Conservation (phyloP, 2,113 vertebrate genomes). For the Phodopus roborovskii region DNA sequence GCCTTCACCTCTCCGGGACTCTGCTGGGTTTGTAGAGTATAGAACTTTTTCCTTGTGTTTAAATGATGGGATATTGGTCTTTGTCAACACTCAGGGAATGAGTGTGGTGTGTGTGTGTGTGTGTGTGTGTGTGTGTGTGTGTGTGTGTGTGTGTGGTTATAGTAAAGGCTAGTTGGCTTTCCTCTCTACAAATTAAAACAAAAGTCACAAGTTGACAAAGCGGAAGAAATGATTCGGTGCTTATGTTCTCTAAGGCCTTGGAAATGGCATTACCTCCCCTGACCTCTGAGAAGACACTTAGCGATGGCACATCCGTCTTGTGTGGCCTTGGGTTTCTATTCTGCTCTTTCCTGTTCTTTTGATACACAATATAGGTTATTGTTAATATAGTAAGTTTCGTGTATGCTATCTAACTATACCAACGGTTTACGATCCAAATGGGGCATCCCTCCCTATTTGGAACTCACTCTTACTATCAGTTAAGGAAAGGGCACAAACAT, state of each 20-base stretch:
- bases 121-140: no score
- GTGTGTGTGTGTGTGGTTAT: no score
- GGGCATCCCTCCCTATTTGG: neutral
- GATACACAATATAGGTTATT: neutral
- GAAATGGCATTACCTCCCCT: neutral
- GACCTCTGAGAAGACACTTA: neutral
- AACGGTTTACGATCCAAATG: neutral
- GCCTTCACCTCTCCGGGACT: neutral
- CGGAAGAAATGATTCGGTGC: conserved; percentile 18
- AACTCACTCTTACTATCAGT: neutral
- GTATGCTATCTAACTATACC: neutral
- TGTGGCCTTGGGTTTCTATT: neutral
- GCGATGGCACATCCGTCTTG: neutral
- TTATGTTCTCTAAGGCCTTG: neutral
- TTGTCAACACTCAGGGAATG: neutral
- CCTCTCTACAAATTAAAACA: conserved; percentile 30
- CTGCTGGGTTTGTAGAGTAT: neutral
- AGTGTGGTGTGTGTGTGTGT: no score
- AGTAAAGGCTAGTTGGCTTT: conserved; percentile 46
- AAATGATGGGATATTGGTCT: neutral
- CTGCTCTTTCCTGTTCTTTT: neutral
- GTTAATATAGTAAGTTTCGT: neutral
- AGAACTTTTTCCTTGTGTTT: neutral
- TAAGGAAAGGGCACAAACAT: neutral
- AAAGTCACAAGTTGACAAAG: neutral